phyloP scores from a whole-genome alignment of 2,797 vertebrate species.

The Cossypha polioptera region DNA sequence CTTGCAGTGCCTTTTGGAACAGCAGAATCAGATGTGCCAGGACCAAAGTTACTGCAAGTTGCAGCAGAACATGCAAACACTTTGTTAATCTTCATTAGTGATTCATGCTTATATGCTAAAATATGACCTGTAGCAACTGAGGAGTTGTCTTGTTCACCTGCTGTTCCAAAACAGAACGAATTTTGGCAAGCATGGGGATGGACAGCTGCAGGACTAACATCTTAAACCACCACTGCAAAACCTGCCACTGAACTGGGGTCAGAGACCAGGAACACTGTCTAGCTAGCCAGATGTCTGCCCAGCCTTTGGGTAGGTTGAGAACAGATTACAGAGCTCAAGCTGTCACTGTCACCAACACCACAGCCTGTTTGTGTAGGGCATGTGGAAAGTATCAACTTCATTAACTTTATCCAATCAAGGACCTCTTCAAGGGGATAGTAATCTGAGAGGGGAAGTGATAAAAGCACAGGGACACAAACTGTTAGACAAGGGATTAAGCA shows the following conservation, averaged over 20 bases:
- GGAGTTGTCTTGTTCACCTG: background rate
- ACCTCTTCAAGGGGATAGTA: background rate
- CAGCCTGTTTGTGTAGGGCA: background rate
- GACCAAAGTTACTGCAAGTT: background rate
- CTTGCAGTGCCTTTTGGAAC: background rate
- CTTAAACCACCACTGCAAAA: background rate
- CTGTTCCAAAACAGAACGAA: background rate
- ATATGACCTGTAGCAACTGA: background rate
- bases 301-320: background rate
- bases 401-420: background rate
- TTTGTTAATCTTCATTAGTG: background rate
- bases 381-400: background rate
- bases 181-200: background rate
- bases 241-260: background rate
- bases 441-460: background rate
- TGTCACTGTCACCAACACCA: background rate
- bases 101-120: background rate
- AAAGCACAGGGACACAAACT: background rate
- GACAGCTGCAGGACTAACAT: background rate
- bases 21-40: background rate
- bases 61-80: background rate
- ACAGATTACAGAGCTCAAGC: background rate
- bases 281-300: background rate
- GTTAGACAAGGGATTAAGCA: background rate
- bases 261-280: background rate